Base-by-base conservation (phyloP, 2,113 vertebrate genomes). In the Damaliscus lunatus region DNA sequence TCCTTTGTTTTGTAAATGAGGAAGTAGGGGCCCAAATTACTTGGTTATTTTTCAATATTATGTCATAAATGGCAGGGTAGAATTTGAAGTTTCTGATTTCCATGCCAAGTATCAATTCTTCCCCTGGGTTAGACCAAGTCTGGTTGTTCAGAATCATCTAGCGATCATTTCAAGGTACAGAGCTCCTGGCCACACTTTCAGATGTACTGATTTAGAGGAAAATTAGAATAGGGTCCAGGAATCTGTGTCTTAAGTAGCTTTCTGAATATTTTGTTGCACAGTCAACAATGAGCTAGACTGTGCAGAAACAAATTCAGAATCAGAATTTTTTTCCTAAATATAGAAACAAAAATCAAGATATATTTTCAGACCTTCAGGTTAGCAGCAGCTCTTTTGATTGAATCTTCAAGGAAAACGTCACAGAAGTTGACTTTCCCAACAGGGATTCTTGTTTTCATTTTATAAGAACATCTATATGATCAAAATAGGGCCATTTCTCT, bases 1-100 rank as follows among this genome's bases (percentile, higher is more conserved):
- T 91, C 29, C 33, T 94, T 95, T 91, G n/a, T 87, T 95, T 91
- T 71, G 53, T 48, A 50, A 55, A 46, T 93, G 48, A 92, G 89
- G 55, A 96, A 95, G 78, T 14, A 48, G 50, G 12, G n/a, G 27
- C 60, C 50, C 59, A 87, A 90, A 94, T 91, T 94, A 91, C 84
- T 96, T 94, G 62, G 55, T 21, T 74, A 40, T 48, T 95, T 96
- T 71, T 78, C 85, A 94, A 48, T 83, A 43, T 90, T 88, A 40
- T 90, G 57, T 29, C 77, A 91, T 83, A 40, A 94, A 92, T 59
- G 40, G 50, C 14, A 95, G n/a, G 88, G 43, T 5, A 94, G 82
- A 50, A 67, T 29, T 43, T 33, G 86, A n/a, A 43, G 33, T 83
- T 96, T 95, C 77, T 91, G 59, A 91, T 67, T 80, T 48, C 46